Percentiles rank a stretch among this genome's conserved stretches.
Conservation (phyloP, 2,888 invertebrate genomes). For the Agriopis aurantiaria region DNA sequence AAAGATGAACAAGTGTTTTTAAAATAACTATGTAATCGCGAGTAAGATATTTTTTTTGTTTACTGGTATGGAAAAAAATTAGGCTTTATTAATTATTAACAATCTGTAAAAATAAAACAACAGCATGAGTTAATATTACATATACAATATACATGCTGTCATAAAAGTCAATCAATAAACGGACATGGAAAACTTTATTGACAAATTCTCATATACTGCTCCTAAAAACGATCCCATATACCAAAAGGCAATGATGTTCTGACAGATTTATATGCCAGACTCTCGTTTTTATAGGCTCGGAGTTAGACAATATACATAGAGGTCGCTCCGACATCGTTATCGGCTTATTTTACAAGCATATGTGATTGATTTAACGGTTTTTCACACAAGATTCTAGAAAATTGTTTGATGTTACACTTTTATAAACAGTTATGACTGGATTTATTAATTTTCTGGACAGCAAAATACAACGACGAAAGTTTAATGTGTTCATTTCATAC, state of each 20-base stretch:
- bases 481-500: constrained; percentile 1
- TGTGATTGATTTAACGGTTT: constrained; percentile 33
- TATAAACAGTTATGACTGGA: constrained; percentile 26
- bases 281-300: constrained; percentile 30
- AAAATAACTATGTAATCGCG: too few relatives aligned
- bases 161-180: neutral
- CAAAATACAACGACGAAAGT: neutral
- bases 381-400: constrained; percentile 21
- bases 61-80: too few relatives aligned
- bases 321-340: constrained; percentile 30
- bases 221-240: constrained; percentile 26
- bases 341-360: constrained; percentile 30
- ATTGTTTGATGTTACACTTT: constrained; percentile 17
- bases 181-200: constrained; percentile 12
- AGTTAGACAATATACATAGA: constrained; percentile 31
- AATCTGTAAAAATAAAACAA: too few relatives aligned
- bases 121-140: neutral
- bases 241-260: constrained; percentile 37
- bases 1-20: too few relatives aligned
- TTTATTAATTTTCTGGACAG: constrained; percentile 14
- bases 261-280: constrained; percentile 40
- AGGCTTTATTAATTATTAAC: too few relatives aligned
- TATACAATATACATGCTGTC: neutral
- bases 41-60: too few relatives aligned
- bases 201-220: constrained; percentile 21